A percentile compares a stretch with the other conserved stretches of the same genome.
Evolutionary conservation across 2,797 vertebrate species (phyloP).

Genomic region (Hemitrygon akajei): DNA sequence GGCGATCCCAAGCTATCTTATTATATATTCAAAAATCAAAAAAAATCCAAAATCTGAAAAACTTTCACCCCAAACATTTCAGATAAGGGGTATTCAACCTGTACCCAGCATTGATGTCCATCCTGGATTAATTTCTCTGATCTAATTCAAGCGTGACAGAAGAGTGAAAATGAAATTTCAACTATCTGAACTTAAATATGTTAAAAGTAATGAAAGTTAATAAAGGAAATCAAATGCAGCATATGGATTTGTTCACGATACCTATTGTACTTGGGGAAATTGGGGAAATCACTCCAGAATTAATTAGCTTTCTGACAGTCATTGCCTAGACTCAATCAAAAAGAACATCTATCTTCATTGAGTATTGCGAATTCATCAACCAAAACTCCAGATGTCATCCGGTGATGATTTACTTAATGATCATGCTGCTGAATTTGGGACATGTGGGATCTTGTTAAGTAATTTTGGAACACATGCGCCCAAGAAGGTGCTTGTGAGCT

Average conservation of each 20-base stretch:
- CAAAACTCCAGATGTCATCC: neutral
- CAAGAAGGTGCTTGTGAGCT: no score
- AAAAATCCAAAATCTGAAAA: no score
- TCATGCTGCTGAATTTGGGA: neutral
- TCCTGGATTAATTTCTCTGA: neutral
- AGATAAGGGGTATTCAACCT: no score
- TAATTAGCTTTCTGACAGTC: neutral
- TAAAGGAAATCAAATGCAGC: neutral
- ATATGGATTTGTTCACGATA: neutral
- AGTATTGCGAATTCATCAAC: neutral
- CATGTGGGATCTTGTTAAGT: neutral
- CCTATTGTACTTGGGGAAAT: neutral
- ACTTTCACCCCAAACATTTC: no score
- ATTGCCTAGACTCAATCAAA: neutral
- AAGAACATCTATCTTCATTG: neutral
- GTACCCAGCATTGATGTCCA: neutral
- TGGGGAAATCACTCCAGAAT: neutral
- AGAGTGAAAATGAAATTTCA: neutral
- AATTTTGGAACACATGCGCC: neutral
- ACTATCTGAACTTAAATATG: neutral
- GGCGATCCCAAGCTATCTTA: no score
- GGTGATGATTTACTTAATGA: neutral
- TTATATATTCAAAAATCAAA: no score
- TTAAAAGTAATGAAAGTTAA: neutral
- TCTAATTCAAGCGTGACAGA: neutral